A percentile compares a stretch with the other conserved stretches of the same genome.
These are phyloP conservation scores for Pasiphila rectangulata DNA, from an alignment of 2,888 invertebrate species.

Conservation along the genomic window DNA sequence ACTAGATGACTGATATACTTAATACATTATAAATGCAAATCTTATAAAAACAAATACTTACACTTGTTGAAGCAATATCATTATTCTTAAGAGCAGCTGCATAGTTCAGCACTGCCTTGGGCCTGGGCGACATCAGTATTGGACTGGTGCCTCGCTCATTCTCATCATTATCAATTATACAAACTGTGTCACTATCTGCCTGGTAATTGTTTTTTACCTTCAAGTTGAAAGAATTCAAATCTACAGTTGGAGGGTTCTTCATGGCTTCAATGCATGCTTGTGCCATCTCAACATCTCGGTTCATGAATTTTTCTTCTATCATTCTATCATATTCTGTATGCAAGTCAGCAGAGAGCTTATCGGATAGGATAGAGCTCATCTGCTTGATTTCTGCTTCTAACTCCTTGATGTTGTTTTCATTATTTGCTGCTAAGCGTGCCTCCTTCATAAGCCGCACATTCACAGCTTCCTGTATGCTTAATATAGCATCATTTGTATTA, in stretches of 20 bases:
- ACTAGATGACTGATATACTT: too few species aligned
- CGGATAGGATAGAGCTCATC: constrained; percentile 66
- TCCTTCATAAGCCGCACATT: constrained; percentile 62
- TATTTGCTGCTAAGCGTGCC: constrained; percentile 65
- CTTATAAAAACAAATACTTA: constrained; percentile 45
- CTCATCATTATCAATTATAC: constrained; percentile 44
- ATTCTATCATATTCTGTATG: constrained; percentile 53
- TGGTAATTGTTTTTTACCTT: constrained; percentile 48
- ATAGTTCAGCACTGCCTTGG: constrained; percentile 58
- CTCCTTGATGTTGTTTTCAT: constrained; percentile 65
- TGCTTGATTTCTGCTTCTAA: constrained; percentile 72
- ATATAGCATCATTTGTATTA: constrained; percentile 64
- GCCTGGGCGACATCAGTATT: constrained; percentile 42
- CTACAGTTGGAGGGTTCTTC: constrained; percentile 50
- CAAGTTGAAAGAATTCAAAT: constrained; percentile 56
- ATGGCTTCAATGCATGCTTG: constrained; percentile 66
- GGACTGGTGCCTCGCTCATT: constrained; percentile 53
- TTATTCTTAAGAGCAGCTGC: constrained; percentile 61
- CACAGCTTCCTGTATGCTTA: constrained; percentile 69
- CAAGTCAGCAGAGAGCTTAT: constrained; percentile 61
- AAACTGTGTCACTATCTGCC: constrained; percentile 44
- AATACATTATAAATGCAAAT: too few species aligned
- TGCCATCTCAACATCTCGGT: constrained; percentile 65
- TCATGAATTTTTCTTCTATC: constrained; percentile 52
- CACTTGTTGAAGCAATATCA: constrained; percentile 59